phyloP scores from a whole-genome alignment of 2,113 vertebrate species.

The Probosciger aterrimus region DNA sequence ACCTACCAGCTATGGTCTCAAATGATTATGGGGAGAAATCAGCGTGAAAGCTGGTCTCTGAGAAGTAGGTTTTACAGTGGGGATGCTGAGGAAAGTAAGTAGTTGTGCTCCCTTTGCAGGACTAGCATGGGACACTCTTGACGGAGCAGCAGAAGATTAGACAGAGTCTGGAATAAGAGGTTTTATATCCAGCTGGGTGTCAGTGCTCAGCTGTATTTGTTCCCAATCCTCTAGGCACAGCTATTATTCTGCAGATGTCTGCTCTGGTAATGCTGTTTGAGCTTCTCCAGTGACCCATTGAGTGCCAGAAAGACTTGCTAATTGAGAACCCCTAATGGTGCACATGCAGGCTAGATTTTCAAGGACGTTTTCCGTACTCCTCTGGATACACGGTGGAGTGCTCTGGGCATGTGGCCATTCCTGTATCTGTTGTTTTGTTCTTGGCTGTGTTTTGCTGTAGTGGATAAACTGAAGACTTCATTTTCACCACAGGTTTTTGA shows the following conservation, averaged over 20 bases:
- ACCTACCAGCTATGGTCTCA: not conserved
- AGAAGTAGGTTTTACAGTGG: not conserved
- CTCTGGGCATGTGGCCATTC: constrained; percentile 51
- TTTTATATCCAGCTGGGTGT: not conserved
- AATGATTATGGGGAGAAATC: not conserved
- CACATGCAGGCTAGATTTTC: not conserved
- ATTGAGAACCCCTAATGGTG: constrained; percentile 8
- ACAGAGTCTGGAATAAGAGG: not conserved
- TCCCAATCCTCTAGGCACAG: not conserved
- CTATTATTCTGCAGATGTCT: not conserved
- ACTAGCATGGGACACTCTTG: not conserved
- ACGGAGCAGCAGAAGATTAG: not conserved
- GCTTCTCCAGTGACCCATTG: not conserved
- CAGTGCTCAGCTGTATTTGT: not conserved
- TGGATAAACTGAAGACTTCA: not conserved
- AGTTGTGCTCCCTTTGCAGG: not conserved
- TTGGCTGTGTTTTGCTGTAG: constrained; percentile 36
- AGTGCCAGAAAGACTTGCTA: constrained; percentile 24
- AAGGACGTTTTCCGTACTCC: constrained; percentile 10
- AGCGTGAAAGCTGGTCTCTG: not conserved
- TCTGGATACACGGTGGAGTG: not conserved
- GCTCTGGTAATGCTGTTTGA: not conserved
- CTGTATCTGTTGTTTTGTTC: not conserved
- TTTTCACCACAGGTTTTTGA: constrained; percentile 35
- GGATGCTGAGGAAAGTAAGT: not conserved